These are phyloP conservation scores for Euzetes globulus DNA, from an alignment of 2,888 invertebrate species.

Conservation along the genomic window DNA sequence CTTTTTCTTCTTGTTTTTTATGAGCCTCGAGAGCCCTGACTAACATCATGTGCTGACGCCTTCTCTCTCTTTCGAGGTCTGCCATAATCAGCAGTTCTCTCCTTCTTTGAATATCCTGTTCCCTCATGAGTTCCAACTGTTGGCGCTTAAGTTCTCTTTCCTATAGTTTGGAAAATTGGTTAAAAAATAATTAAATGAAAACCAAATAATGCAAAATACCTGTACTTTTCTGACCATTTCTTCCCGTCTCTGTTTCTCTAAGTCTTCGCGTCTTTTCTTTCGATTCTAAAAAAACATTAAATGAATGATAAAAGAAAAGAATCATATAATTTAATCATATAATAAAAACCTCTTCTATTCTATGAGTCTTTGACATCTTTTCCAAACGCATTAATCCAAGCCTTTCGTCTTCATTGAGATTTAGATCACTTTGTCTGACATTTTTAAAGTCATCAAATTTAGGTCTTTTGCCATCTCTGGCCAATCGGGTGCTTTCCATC, in stretches of 20 bases:
- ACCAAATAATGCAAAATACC: constrained; percentile 52
- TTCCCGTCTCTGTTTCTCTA: constrained; percentile 73
- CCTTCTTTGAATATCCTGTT: constrained; percentile 55
- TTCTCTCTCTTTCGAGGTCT: constrained; percentile 64
- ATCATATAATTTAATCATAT: neutral
- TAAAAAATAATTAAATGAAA: neutral
- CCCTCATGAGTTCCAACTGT: constrained; percentile 67
- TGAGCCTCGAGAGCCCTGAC: constrained; percentile 78
- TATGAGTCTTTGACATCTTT: constrained; percentile 75
- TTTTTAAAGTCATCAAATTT: constrained; percentile 45
- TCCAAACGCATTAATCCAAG: constrained; percentile 68
- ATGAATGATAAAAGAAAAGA: neutral
- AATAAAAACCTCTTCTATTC: constrained; percentile 70
- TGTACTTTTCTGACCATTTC: constrained; percentile 77
- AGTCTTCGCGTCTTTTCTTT: constrained; percentile 73
- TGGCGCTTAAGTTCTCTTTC: constrained; percentile 24
- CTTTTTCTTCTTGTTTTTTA: constrained; percentile 64
- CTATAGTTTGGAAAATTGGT: neutral
- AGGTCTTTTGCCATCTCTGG: neutral
- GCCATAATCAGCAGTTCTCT: constrained; percentile 32
- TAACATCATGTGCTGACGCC: constrained; percentile 80
- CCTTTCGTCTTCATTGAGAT: constrained; percentile 66
- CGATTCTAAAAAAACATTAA: constrained; percentile 52
- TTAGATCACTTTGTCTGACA: constrained; percentile 50
- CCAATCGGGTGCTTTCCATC: neutral